These are phyloP conservation scores for Lasioglossum zephyrum DNA, from an alignment of 2,888 invertebrate species.

Conservation along the genomic window DNA sequence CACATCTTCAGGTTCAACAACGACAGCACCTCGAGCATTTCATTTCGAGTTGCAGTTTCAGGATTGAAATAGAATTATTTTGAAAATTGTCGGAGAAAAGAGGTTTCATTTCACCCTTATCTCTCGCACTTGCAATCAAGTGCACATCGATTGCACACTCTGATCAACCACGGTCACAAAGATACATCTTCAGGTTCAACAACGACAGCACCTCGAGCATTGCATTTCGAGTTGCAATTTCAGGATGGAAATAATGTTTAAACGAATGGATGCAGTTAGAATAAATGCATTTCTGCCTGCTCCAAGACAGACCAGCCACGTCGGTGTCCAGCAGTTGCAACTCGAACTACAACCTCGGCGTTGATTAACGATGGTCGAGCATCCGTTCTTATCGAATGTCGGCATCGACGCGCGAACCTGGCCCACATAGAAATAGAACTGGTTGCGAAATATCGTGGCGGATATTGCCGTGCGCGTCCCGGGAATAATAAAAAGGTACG, in stretches of 20 bases:
- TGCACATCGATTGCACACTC: too few species aligned
- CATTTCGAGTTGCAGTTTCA: not conserved
- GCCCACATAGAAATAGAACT: slow-evolving; percentile 25
- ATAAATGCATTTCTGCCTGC: not conserved
- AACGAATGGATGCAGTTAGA: too few species aligned
- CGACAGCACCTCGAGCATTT: too few species aligned
- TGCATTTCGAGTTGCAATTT: not conserved
- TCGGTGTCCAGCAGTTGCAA: not conserved
- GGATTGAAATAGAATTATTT: not conserved
- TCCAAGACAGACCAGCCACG: not conserved
- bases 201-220: too few species aligned
- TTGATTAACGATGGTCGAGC: not conserved
- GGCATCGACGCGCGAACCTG: slow-evolving; percentile 39
- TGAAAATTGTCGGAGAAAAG: too few species aligned
- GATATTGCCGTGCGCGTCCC: slow-evolving; percentile 28
- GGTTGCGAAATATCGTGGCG: slow-evolving; percentile 41
- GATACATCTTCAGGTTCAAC: too few species aligned
- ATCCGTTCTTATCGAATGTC: slow-evolving; percentile 26
- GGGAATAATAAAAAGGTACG: slow-evolving; percentile 52
- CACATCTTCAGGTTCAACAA: too few species aligned
- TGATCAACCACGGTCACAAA: too few species aligned
- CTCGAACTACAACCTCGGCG: not conserved
- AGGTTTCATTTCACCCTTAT: too few species aligned
- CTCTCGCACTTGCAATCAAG: too few species aligned
- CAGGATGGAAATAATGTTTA: not conserved